These are phyloP conservation scores for Pangasius krempfi DNA, from an alignment of 2,797 vertebrate species.

Conservation along the genomic window DNA sequence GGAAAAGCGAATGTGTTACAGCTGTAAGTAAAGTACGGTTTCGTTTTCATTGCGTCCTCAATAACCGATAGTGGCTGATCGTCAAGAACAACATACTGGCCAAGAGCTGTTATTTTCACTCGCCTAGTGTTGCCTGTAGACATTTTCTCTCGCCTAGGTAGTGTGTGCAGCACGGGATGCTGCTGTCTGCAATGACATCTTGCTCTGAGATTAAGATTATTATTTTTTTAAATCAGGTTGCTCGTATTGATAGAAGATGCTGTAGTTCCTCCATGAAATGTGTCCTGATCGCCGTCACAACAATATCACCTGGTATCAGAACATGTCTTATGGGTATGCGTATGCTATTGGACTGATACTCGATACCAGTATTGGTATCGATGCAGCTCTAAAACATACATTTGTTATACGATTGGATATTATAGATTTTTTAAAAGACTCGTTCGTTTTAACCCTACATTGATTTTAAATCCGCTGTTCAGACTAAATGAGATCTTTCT, in stretches of 20 bases:
- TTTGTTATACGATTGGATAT: too few species aligned
- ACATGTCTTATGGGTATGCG: not conserved
- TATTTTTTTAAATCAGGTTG: too few species aligned
- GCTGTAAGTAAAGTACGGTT: not conserved
- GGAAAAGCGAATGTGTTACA: not conserved
- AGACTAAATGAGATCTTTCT: not conserved
- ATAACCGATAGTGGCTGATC: not conserved
- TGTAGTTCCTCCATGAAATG: not conserved
- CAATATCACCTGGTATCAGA: not conserved
- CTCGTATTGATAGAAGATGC: not conserved
- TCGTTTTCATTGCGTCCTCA: not conserved
- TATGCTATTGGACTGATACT: too few species aligned
- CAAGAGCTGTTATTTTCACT: not conserved
- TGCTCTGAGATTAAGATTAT: not conserved
- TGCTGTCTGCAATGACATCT: not conserved
- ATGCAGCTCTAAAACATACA: too few species aligned
- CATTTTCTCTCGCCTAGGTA: not conserved
- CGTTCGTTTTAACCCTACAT: too few species aligned
- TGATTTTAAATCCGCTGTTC: too few species aligned
- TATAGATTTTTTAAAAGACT: not conserved
- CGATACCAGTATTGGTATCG: not conserved
- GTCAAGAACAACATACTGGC: not conserved
- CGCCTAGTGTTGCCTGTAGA: not conserved
- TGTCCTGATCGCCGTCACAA: not conserved
- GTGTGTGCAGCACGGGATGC: not conserved